Conservation (phyloP, 2,113 vertebrate genomes). For the Clarias gariepinus region DNA sequence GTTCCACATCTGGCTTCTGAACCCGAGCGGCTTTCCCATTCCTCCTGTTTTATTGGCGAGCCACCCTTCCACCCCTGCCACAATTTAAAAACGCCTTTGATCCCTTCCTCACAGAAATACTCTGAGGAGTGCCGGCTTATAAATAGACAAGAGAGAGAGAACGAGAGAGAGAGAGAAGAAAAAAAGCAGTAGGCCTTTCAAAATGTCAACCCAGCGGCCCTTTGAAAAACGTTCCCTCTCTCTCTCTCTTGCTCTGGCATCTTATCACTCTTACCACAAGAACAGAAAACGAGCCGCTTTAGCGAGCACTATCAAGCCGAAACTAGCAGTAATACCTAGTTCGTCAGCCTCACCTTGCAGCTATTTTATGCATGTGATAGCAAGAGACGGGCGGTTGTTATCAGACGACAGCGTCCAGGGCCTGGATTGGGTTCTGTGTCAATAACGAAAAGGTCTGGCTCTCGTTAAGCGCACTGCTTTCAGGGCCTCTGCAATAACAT, state of each 20-base stretch:
- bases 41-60: constrained; percentile 45
- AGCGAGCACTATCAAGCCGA: constrained; percentile 9
- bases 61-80: constrained; percentile 48
- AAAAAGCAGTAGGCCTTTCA: constrained; percentile 42
- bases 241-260: background rate
- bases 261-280: constrained; percentile 41
- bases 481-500: constrained; percentile 75
- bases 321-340: constrained; percentile 7
- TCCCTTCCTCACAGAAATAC: constrained; percentile 51
- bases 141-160: constrained; percentile 51
- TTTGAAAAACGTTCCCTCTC: constrained; percentile 38
- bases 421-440: constrained; percentile 42
- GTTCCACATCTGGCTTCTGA: constrained; percentile 53
- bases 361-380: constrained; percentile 48
- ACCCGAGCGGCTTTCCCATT: constrained; percentile 48
- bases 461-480: constrained; percentile 57
- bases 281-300: constrained; percentile 26
- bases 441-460: constrained; percentile 59
- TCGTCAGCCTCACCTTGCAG: constrained; percentile 17
- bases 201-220: constrained; percentile 51
- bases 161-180: background rate
- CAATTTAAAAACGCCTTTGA: constrained; percentile 53
- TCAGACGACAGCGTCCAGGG: constrained; percentile 21
- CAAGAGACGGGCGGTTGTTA: constrained; percentile 48
- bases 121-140: constrained; percentile 46